These are phyloP conservation scores for Pantala flavescens DNA, from an alignment of 1,140 invertebrate genomes.

Conservation along the genomic window DNA sequence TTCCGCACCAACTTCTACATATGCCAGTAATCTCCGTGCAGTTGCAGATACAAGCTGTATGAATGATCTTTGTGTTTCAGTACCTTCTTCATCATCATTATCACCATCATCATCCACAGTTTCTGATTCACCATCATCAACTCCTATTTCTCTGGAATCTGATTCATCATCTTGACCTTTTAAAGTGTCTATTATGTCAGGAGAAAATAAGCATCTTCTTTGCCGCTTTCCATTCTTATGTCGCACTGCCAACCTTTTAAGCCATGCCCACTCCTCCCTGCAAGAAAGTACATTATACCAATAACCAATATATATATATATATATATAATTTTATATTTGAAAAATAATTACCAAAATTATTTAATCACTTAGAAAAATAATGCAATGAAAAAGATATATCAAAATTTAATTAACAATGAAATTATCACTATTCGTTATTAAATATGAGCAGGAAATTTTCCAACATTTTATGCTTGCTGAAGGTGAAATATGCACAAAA, in stretches of 20 bases:
- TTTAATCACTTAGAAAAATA: too few relatives aligned
- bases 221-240: constrained; percentile 10
- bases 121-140: constrained; percentile 16
- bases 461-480: too few relatives aligned
- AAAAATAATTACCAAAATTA: too few relatives aligned
- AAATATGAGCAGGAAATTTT: too few relatives aligned
- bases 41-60: constrained; percentile 60
- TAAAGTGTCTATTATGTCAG: neutral
- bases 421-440: too few relatives aligned
- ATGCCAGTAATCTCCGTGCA: constrained; percentile 57
- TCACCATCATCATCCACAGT: constrained; percentile 15
- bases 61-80: constrained; percentile 68
- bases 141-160: constrained; percentile 1
- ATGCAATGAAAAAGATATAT: too few relatives aligned
- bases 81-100: constrained; percentile 25
- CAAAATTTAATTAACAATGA: too few relatives aligned
- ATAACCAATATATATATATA: too few relatives aligned
- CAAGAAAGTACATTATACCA: too few relatives aligned
- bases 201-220: constrained; percentile 15
- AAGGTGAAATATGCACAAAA: too few relatives aligned
- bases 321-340: too few relatives aligned
- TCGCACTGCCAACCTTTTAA: constrained; percentile 41
- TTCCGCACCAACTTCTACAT: constrained; percentile 64
- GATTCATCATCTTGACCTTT: neutral
- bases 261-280: constrained; percentile 84